Evolutionary conservation across 2,888 invertebrate genomes (phyloP).

Genomic region (Caenorhabditis virilis): DNA sequence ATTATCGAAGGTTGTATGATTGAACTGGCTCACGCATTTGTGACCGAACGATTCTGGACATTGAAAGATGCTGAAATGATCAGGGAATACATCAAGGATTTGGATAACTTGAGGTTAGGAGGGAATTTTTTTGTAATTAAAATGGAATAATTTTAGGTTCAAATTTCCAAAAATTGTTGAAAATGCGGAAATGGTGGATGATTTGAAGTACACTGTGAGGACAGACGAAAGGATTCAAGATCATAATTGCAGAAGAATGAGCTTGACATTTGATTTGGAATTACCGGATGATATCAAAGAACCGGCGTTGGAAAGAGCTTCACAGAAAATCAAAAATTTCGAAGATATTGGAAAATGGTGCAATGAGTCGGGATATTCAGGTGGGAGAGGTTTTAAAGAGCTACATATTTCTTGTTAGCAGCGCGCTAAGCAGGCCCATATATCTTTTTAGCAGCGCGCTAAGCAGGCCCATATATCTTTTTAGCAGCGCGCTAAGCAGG

Average conservation of each 20-base stretch:
- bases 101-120: not conserved
- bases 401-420: no score
- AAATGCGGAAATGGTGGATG: not conserved
- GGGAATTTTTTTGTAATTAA: not conserved
- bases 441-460: no score
- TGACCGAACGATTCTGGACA: conserved; percentile 17
- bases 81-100: not conserved
- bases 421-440: no score
- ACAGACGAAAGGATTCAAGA: no score
- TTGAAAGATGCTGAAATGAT: conserved; percentile 19
- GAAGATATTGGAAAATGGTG: no score
- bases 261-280: not conserved
- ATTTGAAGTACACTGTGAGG: no score
- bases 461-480: no score
- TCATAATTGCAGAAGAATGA: not conserved
- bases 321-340: not conserved
- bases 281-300: not conserved
- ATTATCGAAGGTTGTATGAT: conserved; percentile 21
- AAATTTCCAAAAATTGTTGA: not conserved
- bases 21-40: conserved; percentile 26
- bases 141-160: not conserved
- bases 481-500: no score
- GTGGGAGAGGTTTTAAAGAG: no score
- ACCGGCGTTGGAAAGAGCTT: not conserved
- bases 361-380: not conserved